A percentile compares a stretch with the other conserved stretches of the same genome.
These are phyloP conservation scores for Proterorhinus semilunaris DNA, from an alignment of 2,113 vertebrate species.

Conservation along the genomic window DNA sequence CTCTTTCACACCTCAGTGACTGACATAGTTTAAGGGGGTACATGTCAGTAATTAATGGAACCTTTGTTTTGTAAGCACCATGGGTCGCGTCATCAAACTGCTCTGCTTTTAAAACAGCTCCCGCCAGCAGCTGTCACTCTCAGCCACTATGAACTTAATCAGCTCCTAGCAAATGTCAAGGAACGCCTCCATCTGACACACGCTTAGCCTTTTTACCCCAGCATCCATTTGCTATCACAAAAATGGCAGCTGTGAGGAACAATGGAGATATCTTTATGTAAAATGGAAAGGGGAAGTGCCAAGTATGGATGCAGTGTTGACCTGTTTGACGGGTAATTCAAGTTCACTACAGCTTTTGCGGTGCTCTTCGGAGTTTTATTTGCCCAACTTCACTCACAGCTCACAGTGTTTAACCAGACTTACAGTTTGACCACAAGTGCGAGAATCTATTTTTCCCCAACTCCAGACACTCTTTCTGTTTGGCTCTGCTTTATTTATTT, in stretches of 20 bases:
- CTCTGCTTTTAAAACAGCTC: constrained; percentile 5
- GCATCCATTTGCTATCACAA: constrained; percentile 11
- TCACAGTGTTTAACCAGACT: not conserved
- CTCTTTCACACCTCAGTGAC: not conserved
- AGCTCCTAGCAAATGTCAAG: constrained; percentile 21
- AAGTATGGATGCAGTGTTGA: not conserved
- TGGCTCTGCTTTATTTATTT: too few relatives aligned
- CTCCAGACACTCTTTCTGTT: too few relatives aligned
- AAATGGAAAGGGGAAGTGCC: not conserved
- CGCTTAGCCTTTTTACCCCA: constrained; percentile 2
- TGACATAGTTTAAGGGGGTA: not conserved
- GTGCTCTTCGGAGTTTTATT: not conserved
- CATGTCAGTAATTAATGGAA: not conserved
- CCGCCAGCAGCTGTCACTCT: constrained; percentile 30
- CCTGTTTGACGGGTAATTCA: not conserved
- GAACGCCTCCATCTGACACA: not conserved
- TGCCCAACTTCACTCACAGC: not conserved
- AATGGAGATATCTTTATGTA: not conserved
- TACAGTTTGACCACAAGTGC: too few relatives aligned
- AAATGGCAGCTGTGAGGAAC: not conserved
- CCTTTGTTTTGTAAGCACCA: constrained; percentile 14
- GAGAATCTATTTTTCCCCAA: too few relatives aligned
- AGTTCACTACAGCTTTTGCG: not conserved
- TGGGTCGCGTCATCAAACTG: not conserved
- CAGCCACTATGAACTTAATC: constrained; percentile 18